Percentiles rank a stretch among this genome's conserved stretches.
Evolutionary conservation across 2,797 vertebrate species (phyloP).

Genomic region (Sylvilagus floridanus): DNA sequence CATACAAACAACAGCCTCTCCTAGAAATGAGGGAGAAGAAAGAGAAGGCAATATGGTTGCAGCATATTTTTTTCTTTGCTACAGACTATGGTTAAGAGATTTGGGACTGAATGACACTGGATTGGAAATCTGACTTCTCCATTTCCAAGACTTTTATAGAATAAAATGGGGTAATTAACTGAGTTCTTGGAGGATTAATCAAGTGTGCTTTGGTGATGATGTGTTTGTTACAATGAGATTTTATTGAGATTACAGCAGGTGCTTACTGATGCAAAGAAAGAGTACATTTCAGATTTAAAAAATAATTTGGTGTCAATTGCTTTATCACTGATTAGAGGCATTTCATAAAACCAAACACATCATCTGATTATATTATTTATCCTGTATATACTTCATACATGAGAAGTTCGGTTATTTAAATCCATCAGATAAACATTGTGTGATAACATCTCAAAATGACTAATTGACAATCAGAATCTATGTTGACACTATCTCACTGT

Average conservation of each 20-base stretch:
- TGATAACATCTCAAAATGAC: constrained; percentile 18
- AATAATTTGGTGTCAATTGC: constrained; percentile 27
- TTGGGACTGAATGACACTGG: neutral
- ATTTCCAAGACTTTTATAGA: neutral
- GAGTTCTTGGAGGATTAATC: neutral
- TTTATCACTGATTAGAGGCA: constrained; percentile 41
- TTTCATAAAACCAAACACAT: neutral
- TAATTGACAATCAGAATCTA: constrained; percentile 10
- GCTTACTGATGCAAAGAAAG: neutral
- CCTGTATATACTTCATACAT: neutral
- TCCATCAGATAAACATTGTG: constrained; percentile 40
- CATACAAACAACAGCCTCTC: neutral
- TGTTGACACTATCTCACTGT: neutral
- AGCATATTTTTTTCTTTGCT: neutral
- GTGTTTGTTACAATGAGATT: neutral
- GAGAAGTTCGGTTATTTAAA: constrained; percentile 30
- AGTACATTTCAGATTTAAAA: constrained; percentile 8
- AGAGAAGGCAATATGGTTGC: neutral
- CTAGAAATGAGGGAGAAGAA: neutral
- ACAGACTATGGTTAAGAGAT: neutral
- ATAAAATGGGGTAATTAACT: neutral
- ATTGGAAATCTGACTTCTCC: neutral
- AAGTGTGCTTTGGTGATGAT: neutral
- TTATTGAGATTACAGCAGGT: neutral
- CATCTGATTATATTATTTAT: constrained; percentile 49